Base-by-base conservation (phyloP, 1,140 invertebrate species). In the Pollicipes pollicipes region DNA sequence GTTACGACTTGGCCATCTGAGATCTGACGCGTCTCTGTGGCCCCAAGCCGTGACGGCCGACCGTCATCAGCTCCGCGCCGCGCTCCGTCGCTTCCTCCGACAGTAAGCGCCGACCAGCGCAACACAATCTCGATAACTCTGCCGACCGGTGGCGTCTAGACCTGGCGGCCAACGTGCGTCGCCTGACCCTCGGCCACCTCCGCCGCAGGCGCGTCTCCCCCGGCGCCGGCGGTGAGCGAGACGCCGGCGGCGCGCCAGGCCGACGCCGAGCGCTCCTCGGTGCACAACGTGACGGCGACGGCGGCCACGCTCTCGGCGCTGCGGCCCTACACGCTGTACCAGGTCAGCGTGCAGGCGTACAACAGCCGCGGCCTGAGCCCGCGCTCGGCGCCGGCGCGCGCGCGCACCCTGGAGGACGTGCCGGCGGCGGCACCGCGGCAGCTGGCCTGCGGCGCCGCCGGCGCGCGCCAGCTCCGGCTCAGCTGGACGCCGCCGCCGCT, bases 381-480 rank as follows among this genome's bases (percentile, higher is more conserved):
- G 3, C 79, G 88, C 0, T 89, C 88, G 0, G 86, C 89, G 68
- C 86, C 88, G 66, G 82, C 87, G 0, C 82, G 85, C 0, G 87
- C 88, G 0, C 87, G 89, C 76, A 92, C 90, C n/a, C 81, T 90
- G 77, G 88, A 90, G 79, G 90, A 90, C 78, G 89, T 58, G 45
- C 45, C 45, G 6, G 13, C 45, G 2, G 45, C 45, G 3, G 13
- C 45, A 21, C 45, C 45, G 17, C 10, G 6, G 2, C 8, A 24
- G 45, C 10, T 58, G 45, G 24, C 13, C 45, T 58, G 45, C 21
- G 24, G 13, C 6, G 45, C 10, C 13, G 6, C 45, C 6, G 45
- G 45, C 13, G 10, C 45, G 45, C 2, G 45, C 2, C 45, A 17
- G 2, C 45, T 58, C 13, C 13, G 45, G 37, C 75, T 81, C 29